Evolutionary conservation across 2,113 vertebrate genomes (phyloP).

Genomic region (Ramphastos sulfuratus): DNA sequence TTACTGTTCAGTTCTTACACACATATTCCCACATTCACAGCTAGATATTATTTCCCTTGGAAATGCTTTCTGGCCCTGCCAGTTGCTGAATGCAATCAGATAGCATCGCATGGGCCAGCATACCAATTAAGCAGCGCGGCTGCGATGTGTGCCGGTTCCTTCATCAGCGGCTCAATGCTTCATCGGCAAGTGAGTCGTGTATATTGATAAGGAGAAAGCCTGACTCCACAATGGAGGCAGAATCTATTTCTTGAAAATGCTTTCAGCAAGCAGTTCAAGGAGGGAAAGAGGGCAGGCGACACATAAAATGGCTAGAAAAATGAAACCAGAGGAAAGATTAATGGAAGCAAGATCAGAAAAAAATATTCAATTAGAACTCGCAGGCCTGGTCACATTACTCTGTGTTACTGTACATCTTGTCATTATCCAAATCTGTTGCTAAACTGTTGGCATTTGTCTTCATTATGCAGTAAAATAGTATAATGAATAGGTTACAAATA

Average conservation of each 20-base stretch:
- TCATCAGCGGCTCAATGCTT: constrained; percentile 56
- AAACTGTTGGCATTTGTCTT: constrained; percentile 79
- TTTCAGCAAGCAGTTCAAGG: neutral
- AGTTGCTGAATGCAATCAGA: constrained; percentile 76
- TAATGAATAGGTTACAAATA: constrained; percentile 76
- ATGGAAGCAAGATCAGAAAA: constrained; percentile 65
- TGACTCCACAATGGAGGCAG: constrained; percentile 38
- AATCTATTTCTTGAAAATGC: constrained; percentile 59
- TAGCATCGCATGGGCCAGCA: constrained; percentile 72
- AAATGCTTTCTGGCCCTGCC: constrained; percentile 76
- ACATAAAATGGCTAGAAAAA: constrained; percentile 23
- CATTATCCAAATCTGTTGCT: constrained; percentile 76
- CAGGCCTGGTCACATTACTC: constrained; percentile 70
- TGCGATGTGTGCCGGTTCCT: constrained; percentile 37
- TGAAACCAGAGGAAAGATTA: constrained; percentile 68
- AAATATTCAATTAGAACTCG: constrained; percentile 78
- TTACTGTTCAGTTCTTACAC: constrained; percentile 73
- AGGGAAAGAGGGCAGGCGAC: neutral
- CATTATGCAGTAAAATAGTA: constrained; percentile 70
- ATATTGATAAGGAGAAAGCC: constrained; percentile 51
- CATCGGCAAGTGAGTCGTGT: constrained; percentile 50
- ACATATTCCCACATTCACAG: constrained; percentile 73
- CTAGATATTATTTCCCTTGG: constrained; percentile 76
- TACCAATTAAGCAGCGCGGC: constrained; percentile 76
- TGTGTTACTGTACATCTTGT: constrained; percentile 75